Base-by-base conservation (phyloP, 2,888 invertebrate genomes). In the Catonia carolina region DNA sequence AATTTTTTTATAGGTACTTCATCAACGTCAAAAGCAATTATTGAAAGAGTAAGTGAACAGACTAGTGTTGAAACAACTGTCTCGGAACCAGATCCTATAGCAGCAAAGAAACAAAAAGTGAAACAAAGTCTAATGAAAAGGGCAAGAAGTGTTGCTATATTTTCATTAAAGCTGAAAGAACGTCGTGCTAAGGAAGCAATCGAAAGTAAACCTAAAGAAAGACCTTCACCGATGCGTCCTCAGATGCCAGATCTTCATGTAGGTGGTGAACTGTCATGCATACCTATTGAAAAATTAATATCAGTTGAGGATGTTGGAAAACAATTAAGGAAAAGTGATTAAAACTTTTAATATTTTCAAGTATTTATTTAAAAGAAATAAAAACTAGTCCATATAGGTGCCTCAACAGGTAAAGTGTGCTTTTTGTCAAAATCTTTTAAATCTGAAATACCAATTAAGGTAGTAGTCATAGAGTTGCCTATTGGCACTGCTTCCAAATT, bases 91-190 rank as follows among this genome's bases (percentile, higher is more conserved):
- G 52, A 55, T 8, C 6, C 67, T 45, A 69, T 71, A 55, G 81
- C 81, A 33, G 82, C 82, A 3, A 84, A 84, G 68, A 83, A 82
- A 35, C 77, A 82, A 12, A 70, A 75, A 35, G 80, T 84, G 15
- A 85, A 84, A 68, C 89, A 89, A 49, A 83, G 83, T 64, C 71
- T 90, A 22, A 87, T 90, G 73, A 90, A 90, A 71, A 80, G 89
- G 51, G 89, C 90, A 5, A 78, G 89, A 12, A 89, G 89, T 0
- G 89, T 90, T 41, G 89, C 89, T 4, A 88, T 90, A 68, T 90
- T 90, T 73, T 89, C 89, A 4, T 73, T 90, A 50, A 89, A 89
- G 56, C 73, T 90, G 61, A 85, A 85, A 67, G 85, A 85, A 67
- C 77, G 85, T n/a, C 77, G 87, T 53, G 89, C 89, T 55, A 75